A percentile compares a stretch with the other conserved stretches of the same genome.
These are phyloP conservation scores for Baccha elongata DNA, from an alignment of 2,888 invertebrate species.

Conservation along the genomic window DNA sequence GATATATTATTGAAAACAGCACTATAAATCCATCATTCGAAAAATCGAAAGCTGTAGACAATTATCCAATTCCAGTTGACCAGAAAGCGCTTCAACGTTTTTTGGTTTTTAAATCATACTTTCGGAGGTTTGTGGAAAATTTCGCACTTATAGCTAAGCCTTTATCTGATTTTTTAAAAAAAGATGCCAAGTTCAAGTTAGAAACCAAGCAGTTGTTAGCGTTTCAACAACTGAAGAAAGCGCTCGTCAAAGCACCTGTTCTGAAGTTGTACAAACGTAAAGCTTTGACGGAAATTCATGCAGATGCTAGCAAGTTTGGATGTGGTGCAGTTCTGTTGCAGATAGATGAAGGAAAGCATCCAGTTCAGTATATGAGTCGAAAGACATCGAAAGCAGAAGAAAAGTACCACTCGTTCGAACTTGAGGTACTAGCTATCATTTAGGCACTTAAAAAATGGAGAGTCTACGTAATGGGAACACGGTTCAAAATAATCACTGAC, in stretches of 20 bases:
- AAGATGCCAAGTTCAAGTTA: slow-evolving; percentile 6
- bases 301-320: slow-evolving; percentile 65
- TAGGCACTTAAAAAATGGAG: slow-evolving; percentile 14
- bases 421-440: slow-evolving; percentile 21
- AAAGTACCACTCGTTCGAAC: slow-evolving; percentile 19
- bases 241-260: slow-evolving; percentile 21
- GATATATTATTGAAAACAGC: slow-evolving; percentile 33
- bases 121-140: slow-evolving; percentile 7
- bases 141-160: slow-evolving; percentile 11
- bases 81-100: slow-evolving; percentile 50
- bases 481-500: neutral
- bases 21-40: slow-evolving; percentile 24
- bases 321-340: slow-evolving; percentile 77
- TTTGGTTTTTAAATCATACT: slow-evolving; percentile 40
- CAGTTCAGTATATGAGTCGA: slow-evolving; percentile 75
- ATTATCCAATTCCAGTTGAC: slow-evolving; percentile 31
- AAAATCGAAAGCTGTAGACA: slow-evolving; percentile 24
- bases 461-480: neutral
- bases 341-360: slow-evolving; percentile 71
- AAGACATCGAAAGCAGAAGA: slow-evolving; percentile 70
- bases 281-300: slow-evolving; percentile 29
- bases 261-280: slow-evolving; percentile 16
- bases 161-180: slow-evolving; percentile 32
- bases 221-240: slow-evolving; percentile 15
- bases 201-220: neutral